Evolutionary conservation across 2,797 vertebrate genomes (phyloP), one percentile per base, ranked within the genome.

Genomic region (Meriones psammophilus): DNA sequence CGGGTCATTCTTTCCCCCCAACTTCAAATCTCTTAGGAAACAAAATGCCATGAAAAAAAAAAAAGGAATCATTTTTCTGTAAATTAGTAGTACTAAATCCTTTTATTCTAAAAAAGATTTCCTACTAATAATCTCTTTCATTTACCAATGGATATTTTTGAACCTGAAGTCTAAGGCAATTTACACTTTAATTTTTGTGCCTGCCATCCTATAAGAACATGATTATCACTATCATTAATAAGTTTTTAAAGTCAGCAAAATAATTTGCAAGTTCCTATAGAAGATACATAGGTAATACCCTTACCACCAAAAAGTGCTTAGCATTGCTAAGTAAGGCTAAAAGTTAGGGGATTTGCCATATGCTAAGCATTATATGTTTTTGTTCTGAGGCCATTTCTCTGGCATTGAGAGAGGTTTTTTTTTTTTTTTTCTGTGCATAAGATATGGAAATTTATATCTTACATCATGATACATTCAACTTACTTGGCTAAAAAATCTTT

Each of bases 361-460:
- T 95, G 80, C 84, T 89, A 95, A 93, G 62, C 60, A 46, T 88
- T 94, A 64, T 92, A 56, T 88, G 60, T 56, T 81, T 94, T 89
- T 93, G 71, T 17, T 10, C 54, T 69, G 87, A 96, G 78, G 26
- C 86, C 81, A 74, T 96, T 97, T 95, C 50, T 30, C 88, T 10
- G 6, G 77, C 60, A 76, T 92, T 95, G 95, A 96, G 64, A 96
- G 88, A 85, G 0, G 50, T 92, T 58, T 30, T 54, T 88, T 91
- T n/a, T 92, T 58, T 30, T 54, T 88, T 91, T n/a, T 76, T 96
- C 97, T 97, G 42, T 91, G 91, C 94, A 33, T 60, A 96, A 93
- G 86, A 92, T 97, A 96, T 95, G 97, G 94, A 98, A 97, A 98
- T 97, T 96, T 96, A 12, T 94, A 87, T 94, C 94, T 97, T 91